phyloP scores from a whole-genome alignment of 2,888 invertebrate species.

The Machimus rusticus region DNA sequence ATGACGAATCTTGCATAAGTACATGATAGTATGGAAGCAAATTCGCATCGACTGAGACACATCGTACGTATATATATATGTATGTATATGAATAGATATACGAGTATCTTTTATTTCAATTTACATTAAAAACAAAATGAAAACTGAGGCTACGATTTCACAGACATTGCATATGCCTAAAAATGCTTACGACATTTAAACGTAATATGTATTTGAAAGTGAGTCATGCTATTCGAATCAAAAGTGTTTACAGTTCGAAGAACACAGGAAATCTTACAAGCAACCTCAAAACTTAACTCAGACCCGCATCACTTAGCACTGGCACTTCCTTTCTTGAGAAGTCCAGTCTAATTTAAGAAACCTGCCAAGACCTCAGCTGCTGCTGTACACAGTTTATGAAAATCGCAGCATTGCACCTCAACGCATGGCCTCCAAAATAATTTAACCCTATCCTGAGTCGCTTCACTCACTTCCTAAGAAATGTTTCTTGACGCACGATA shows the following conservation, averaged over 20 bases:
- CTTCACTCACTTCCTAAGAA: not conserved
- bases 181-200: not conserved
- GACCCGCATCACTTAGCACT: not conserved
- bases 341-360: not conserved
- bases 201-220: not conserved
- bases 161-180: not conserved
- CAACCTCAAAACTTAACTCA: not conserved
- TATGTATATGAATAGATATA: no score
- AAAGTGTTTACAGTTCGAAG: not conserved
- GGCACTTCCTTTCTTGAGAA: not conserved
- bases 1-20: no score
- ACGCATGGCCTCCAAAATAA: not conserved
- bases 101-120: no score
- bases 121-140: no score
- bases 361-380: not conserved
- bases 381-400: not conserved
- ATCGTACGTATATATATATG: no score
- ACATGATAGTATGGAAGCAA: no score
- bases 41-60: no score
- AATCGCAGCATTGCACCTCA: not conserved
- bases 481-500: not conserved
- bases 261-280: not conserved
- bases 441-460: not conserved
- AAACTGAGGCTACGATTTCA: no score
- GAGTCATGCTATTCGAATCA: not conserved